Base-by-base conservation (phyloP, 2,797 vertebrate species). In the Clarias fuscus region DNA sequence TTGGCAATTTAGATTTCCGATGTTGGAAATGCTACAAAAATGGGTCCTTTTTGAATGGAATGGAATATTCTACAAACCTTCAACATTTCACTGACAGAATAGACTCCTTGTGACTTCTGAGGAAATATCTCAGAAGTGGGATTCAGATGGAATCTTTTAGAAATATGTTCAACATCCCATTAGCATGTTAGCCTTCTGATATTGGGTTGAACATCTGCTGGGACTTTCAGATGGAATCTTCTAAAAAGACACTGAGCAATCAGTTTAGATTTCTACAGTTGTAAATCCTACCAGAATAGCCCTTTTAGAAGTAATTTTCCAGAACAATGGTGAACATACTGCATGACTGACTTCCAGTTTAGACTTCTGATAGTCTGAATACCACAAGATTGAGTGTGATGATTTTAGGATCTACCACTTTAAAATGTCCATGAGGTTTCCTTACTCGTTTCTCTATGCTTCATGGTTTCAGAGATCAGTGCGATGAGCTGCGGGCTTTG, bases 401-500 rank as follows among this genome's bases (percentile, higher is more conserved):
- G 24, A 64, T 81, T 48, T 48, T 17, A 24, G 24, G 6, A 64
- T 64, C 20, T 80, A n/a, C 5, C 3, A n/a, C 37, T 80, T 15
- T 62, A 8, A 27, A 1, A 43, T 64, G 59, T 1, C 22, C 64
- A 14, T n/a, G 3, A 79, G 30, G 48, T 27, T 61, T 40, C 10
- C 13, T 18, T 40, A 22, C 17, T 59, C 10, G 4, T 53, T 78
- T n/a, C 53, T 84, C 5, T 20, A 71, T 62, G 24, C 14, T 77
- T 7, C 40, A 59, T 7, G 70, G 71, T 86, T 84, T 37, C 86
- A 96, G 96, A 86, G 89, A 94, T 64, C 93, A 92, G 85, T 94
- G 95, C 0, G 95, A 97, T 0, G 97, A 97, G 86, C 88, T 97
- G 48, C 95, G 96, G 0, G 0, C 27, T 0, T 24, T 91, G 1